phyloP scores from a whole-genome alignment of 2,113 vertebrate species.

The Anolis sagrei region DNA sequence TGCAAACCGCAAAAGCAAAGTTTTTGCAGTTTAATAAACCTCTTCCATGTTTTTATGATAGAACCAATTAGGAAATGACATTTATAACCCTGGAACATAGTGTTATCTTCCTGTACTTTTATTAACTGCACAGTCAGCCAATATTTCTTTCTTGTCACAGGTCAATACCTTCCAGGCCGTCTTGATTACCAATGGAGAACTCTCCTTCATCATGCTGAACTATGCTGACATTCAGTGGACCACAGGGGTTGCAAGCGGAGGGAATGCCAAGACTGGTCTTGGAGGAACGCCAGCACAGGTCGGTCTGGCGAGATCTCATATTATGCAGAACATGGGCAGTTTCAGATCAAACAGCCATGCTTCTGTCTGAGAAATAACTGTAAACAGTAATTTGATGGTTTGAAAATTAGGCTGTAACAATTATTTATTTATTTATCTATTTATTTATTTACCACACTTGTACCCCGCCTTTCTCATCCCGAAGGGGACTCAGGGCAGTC shows the following conservation, averaged over 20 bases:
- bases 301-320: not conserved
- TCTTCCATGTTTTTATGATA: too few relatives aligned
- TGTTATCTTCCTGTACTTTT: not conserved
- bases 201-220: conserved; percentile 30
- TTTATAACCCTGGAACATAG: too few relatives aligned
- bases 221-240: conserved; percentile 45
- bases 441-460: too few relatives aligned
- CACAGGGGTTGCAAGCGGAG: conserved; percentile 1
- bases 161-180: conserved; percentile 47
- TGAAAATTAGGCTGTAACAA: too few relatives aligned
- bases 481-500: too few relatives aligned
- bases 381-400: too few relatives aligned
- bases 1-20: too few relatives aligned
- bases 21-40: too few relatives aligned
- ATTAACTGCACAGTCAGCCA: too few relatives aligned
- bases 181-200: not conserved
- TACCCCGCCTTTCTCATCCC: too few relatives aligned
- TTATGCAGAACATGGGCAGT: not conserved
- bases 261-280: conserved; percentile 8
- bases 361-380: not conserved
- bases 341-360: not conserved
- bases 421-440: too few relatives aligned
- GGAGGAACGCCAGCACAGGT: conserved; percentile 45
- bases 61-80: too few relatives aligned
- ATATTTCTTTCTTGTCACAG: not conserved